Percentiles rank a stretch among this genome's conserved stretches.
Evolutionary conservation across 2,797 vertebrate genomes (phyloP).

Genomic region (Phrynocephalus vlangalii): DNA sequence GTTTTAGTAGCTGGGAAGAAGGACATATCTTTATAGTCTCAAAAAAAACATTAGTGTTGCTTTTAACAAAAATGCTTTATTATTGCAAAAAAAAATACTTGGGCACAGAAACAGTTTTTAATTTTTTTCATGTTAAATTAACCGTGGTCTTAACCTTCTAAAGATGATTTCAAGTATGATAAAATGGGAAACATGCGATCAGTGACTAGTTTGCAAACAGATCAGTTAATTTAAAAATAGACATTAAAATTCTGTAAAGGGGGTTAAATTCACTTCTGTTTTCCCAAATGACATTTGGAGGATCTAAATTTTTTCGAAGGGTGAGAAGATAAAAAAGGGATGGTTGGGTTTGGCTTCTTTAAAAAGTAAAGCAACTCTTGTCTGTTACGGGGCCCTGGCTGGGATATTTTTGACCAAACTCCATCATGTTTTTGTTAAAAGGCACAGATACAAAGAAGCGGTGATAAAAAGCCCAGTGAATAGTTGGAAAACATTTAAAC

Average conservation of each 20-base stretch:
- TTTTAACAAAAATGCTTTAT: not conserved
- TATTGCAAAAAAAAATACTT: constrained; percentile 60
- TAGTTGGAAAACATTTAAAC: too few species aligned
- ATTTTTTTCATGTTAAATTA: constrained; percentile 42
- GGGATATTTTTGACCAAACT: too few species aligned
- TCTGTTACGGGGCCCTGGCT: too few species aligned
- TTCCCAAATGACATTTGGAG: not conserved
- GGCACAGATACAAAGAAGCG: too few species aligned
- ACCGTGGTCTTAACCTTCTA: not conserved
- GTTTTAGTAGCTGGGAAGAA: constrained; percentile 30
- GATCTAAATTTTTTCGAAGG: not conserved
- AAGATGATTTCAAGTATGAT: not conserved
- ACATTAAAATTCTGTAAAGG: not conserved
- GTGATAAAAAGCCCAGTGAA: too few species aligned
- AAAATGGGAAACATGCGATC: constrained; percentile 12
- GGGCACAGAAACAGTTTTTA: constrained; percentile 34
- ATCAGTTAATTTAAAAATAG: constrained; percentile 25
- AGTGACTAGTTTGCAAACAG: constrained; percentile 29
- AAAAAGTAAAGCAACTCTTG: not conserved
- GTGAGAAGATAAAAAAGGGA: not conserved
- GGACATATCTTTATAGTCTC: not conserved
- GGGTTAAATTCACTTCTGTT: constrained; percentile 17
- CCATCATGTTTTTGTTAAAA: too few species aligned
- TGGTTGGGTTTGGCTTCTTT: not conserved
- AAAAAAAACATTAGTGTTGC: not conserved